Evolutionary conservation across 2,888 invertebrate species (phyloP), one percentile per base, ranked within the genome.

Genomic region (Xestobium rufovillosum): DNA sequence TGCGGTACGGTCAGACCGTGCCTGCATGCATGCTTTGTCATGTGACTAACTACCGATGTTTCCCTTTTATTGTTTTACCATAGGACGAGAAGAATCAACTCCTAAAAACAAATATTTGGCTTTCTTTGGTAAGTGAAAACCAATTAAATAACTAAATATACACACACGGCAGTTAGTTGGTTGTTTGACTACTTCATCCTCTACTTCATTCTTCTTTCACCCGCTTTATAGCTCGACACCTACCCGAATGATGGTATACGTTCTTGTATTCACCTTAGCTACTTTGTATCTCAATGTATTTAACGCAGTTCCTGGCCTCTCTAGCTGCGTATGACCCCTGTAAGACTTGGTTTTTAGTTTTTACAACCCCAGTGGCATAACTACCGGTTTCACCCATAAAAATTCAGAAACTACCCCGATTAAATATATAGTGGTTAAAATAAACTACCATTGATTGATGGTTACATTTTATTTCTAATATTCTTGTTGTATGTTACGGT

Each of bases 71-170:
- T 78, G 76, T 78, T 76, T 76, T 76, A 66, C 72, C 72, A 78
- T 82, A 87, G 87, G 87, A 88, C 80, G 87, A 88, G 83, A 88
- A 88, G 82, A 88, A 88, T 78, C 88, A 88, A 81, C 83, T 87
- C 76, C 82, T 89, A 76, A 85, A 87, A 75, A 83, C 87, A 76
- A 88, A 88, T 80, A 84, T 87, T 76, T 89, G 88, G 88, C 84
- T 87, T 78, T 85, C 86, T 76, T 83, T 87, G 84, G 87, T 86
- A 83, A 87, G 86, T 86, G 76, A 75, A 63, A 64, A 63, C 63
- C 63, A 64, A 64, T 59, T 62, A 60, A 62, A 56, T 61, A 61
- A 63, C 56, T 61, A 59, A 63, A 61, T 52, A 56, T 57, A 61
- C 63, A 63, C 64, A 65, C 64, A 64, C 64, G 65, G 65, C 65